Evolutionary conservation across 1,140 invertebrate genomes (phyloP).

Genomic region (Brachionus paranguensis): DNA sequence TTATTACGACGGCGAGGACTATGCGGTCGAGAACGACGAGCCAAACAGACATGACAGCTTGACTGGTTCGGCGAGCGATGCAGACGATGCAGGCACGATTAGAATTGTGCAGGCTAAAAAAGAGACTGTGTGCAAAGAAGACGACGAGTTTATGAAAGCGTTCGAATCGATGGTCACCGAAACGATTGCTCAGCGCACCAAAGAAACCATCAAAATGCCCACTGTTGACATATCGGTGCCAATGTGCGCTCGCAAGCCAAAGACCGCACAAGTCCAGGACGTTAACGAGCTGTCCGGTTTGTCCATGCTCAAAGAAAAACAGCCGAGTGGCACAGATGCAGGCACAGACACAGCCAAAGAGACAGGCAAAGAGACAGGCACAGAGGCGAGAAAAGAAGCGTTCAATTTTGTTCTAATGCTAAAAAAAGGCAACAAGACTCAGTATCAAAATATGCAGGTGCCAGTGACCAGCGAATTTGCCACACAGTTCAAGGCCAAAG

Average conservation of each 20-base stretch:
- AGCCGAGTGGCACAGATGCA: too few relatives aligned
- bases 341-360: too few relatives aligned
- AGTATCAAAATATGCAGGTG: conserved; percentile 81
- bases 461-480: conserved; percentile 79
- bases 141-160: conserved; percentile 82
- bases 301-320: not conserved
- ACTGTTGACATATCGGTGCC: conserved; percentile 86
- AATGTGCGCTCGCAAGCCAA: conserved; percentile 52
- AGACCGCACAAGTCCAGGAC: not conserved
- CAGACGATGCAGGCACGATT: conserved; percentile 41
- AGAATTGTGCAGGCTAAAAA: conserved; percentile 46
- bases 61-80: conserved; percentile 45
- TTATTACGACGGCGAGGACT: conserved; percentile 36
- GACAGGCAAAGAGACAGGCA: too few relatives aligned
- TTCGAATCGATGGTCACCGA: conserved; percentile 91
- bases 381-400: conserved; percentile 48
- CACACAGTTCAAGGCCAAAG: conserved; percentile 77
- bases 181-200: conserved; percentile 70
- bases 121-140: conserved; percentile 64
- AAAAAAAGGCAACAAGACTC: conserved; percentile 75
- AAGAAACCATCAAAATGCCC: conserved; percentile 73
- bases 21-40: conserved; percentile 43
- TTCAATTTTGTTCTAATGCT: conserved; percentile 86
- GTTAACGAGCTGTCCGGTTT: not conserved
- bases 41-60: conserved; percentile 43